Evolutionary conservation across 2,888 invertebrate species (phyloP), one percentile per base, ranked within the genome.

Genomic region (Gymnoscelis rufifasciata): DNA sequence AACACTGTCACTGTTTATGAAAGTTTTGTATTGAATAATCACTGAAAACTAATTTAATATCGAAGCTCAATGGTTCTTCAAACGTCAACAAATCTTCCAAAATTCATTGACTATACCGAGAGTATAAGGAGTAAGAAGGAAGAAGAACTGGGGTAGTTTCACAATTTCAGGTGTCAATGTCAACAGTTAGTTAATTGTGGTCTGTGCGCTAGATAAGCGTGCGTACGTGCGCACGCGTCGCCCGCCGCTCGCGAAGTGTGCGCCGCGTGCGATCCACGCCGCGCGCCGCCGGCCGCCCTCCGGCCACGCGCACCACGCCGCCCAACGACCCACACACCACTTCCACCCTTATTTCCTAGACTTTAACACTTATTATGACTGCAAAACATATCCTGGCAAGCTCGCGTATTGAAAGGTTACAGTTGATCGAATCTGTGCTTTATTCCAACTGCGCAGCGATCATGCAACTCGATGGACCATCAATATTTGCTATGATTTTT

Each of bases 141-240:
- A 19, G 5, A 19, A 3, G 19, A 19, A 3, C 2, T 7, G 7
- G 29, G 7, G 11, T 13, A 14, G 2, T 7, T 14, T 11, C 30
- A 47, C 10, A 10, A 4, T 33, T 35, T 27, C 19, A 28, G 28
- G 19, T 15, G 19, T 19, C 1, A 28, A 39, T 4, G 11, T 19
- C 10, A 45, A 39, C 15, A 39, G 11, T 29, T 29, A 41, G 26
- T 10, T 46, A 13, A 31, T 30, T 31, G 35, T 36, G 41, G 38
- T 42, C 33, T 27, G 45, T 47, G 52, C 57, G 46, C 51, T 42
- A 38, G 57, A 52, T 44, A 60, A 53, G 65, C 54, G 55, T 52
- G 58, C 53, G 55, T 80, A 81, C 81, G 82, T 83, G 84, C 79
- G 79, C 83, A 77, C 88, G 89, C 86, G 87, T 74, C 68, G 77